Evolutionary conservation across 2,113 vertebrate genomes (phyloP), one percentile per base, ranked within the genome.

Genomic region (Struthio camelus): DNA sequence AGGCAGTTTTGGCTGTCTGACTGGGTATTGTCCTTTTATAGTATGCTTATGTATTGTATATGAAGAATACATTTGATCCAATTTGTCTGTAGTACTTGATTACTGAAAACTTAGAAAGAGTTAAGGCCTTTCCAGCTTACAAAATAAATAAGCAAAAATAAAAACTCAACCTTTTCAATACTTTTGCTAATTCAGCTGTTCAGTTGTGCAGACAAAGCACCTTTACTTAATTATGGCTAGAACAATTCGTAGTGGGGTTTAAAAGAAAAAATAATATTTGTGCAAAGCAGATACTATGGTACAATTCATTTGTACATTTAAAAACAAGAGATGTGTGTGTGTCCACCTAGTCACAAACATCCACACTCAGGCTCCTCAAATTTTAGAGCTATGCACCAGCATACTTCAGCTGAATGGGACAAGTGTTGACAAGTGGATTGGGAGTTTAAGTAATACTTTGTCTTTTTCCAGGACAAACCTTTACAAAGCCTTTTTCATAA

Each of bases 141-240:
- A 46, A 90, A 85, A 18, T 70, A 89, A 86, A 69, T 86, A 93
- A 83, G 11, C 36, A 78, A 54, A 95, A 94, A 67, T 64, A 54
- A 56, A 87, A 89, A 71, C 40, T 85, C 53, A 48, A 30, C 95
- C 94, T 95, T 87, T 87, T 54, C 59, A 89, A 7, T 70, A 54
- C 25, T 93, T 96, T 27, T 77, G 51, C 77, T 58, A 95, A 85
- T 38, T 94, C 46, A 73, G 42, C 24, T 89, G 24, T 72, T 89
- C 48, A 91, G 2, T 30, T n/a, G 1, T 34, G 38, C 42, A 78
- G 78, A 67, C 87, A 46, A 67, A 84, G 32, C 12, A 15, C 22
- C 20, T 75, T 70, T 82, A n/a, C 24, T 88, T 80, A 16, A 38
- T 71, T 38, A 56, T 27, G 22, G 38, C 25, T 79, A 67, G 38